Evolutionary conservation across 2,888 invertebrate species (phyloP).

Genomic region (Hanleya hanleyi): DNA sequence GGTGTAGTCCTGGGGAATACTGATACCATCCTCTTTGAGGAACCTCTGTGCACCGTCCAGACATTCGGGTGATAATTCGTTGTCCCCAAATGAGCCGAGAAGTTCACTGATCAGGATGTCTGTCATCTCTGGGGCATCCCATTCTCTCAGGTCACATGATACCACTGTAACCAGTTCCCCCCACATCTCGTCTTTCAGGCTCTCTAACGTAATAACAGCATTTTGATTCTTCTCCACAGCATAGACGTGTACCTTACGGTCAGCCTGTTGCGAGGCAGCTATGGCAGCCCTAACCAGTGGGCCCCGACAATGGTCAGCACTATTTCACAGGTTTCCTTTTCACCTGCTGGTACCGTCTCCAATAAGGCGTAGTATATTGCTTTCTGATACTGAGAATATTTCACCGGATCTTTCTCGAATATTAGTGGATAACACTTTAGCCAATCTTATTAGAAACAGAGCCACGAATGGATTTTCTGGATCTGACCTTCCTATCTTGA

Average conservation of each 20-base stretch:
- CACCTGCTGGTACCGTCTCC: constrained; percentile 76
- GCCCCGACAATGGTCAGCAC: too few relatives aligned
- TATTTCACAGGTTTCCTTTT: constrained; percentile 76
- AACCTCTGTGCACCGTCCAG: constrained; percentile 94
- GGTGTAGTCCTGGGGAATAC: constrained; percentile 91
- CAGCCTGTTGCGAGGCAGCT: constrained; percentile 83
- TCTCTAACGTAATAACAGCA: constrained; percentile 80
- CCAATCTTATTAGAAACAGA: too few relatives aligned
- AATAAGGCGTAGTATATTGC: constrained; percentile 86
- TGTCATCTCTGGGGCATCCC: constrained; percentile 81
- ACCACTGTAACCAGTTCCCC: constrained; percentile 72
- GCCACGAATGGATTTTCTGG: too few relatives aligned
- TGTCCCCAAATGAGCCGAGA: constrained; percentile 98
- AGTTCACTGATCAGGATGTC: constrained; percentile 97
- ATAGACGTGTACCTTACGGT: constrained; percentile 85
- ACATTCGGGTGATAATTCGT: constrained; percentile 98
- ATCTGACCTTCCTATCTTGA: too few relatives aligned
- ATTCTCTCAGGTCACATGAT: constrained; percentile 74
- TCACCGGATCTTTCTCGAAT: constrained; percentile 97
- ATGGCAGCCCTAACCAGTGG: constrained; percentile 93
- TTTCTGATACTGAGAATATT: constrained; percentile 81
- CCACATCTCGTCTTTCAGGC: constrained; percentile 71
- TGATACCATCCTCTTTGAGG: constrained; percentile 86
- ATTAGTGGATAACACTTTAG: too few relatives aligned
- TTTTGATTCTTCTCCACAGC: constrained; percentile 99